phyloP scores from a whole-genome alignment of 2,888 invertebrate genomes.

The Octonoba sinensis region DNA sequence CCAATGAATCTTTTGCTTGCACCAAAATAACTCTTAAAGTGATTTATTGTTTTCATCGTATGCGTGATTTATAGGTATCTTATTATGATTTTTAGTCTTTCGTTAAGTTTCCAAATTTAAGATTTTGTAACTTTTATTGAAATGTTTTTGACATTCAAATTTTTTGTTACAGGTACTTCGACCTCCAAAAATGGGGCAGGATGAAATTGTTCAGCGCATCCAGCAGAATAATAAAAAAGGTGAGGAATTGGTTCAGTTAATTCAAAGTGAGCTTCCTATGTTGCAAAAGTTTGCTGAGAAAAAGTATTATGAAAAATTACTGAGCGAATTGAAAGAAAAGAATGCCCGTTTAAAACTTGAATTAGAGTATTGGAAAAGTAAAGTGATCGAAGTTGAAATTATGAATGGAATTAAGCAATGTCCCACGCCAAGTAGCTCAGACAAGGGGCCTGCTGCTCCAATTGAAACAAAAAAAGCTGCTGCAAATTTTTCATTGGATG shows the following conservation, averaged over 20 bases:
- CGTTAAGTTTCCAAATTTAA: no score
- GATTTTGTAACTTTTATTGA: no score
- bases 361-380: slow-evolving; percentile 48
- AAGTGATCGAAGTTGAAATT: slow-evolving; percentile 42
- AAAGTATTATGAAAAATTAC: slow-evolving; percentile 4
- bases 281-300: slow-evolving; percentile 22
- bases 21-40: no score
- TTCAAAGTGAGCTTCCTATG: slow-evolving; percentile 25
- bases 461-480: not conserved
- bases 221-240: slow-evolving; percentile 30
- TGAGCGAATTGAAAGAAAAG: slow-evolving; percentile 31
- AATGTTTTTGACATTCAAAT: no score
- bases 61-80: no score
- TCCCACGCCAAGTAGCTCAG: slow-evolving; percentile 9
- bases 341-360: slow-evolving; percentile 37
- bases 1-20: no score
- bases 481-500: not conserved
- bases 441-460: not conserved
- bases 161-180: slow-evolving; percentile 9
- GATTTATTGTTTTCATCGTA: no score
- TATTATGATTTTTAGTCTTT: no score
- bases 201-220: slow-evolving; percentile 40
- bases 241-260: slow-evolving; percentile 46
- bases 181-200: slow-evolving; percentile 16
- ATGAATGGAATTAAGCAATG: slow-evolving; percentile 42